These are phyloP conservation scores for Iselma pallidipennis DNA, from an alignment of 2,888 invertebrate species.

Conservation along the genomic window DNA sequence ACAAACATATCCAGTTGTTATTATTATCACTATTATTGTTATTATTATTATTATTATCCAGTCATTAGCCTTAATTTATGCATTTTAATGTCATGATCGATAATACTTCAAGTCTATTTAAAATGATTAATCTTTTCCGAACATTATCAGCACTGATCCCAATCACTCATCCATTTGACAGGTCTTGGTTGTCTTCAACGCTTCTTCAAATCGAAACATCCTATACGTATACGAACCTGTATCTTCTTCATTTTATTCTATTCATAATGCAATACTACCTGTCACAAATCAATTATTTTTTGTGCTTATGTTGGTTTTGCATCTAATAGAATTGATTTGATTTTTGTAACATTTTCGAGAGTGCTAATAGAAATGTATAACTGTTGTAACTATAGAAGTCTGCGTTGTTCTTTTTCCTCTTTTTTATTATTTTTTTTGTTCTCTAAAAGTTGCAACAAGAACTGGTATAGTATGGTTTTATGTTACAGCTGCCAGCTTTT, in stretches of 20 bases:
- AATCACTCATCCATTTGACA: background rate
- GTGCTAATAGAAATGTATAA: too few relatives aligned
- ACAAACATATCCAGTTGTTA: too few relatives aligned
- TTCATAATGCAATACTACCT: too few relatives aligned
- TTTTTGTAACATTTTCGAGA: too few relatives aligned
- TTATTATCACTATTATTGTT: too few relatives aligned
- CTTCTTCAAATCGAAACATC: background rate
- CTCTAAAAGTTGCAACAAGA: background rate
- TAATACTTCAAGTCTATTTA: background rate
- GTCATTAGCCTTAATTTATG: background rate
- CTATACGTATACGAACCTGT: background rate
- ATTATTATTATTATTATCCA: background rate
- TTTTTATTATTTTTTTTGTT: too few relatives aligned
- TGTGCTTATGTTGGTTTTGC: too few relatives aligned
- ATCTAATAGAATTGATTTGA: too few relatives aligned
- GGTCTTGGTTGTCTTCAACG: background rate
- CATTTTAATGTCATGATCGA: background rate
- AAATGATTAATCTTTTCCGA: background rate
- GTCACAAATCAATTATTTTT: too few relatives aligned
- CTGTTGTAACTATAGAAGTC: too few relatives aligned
- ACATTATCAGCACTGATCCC: conserved; percentile 1
- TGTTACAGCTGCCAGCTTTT: background rate
- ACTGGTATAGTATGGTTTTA: background rate
- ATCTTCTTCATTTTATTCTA: background rate
- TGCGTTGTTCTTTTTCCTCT: background rate